These are phyloP conservation scores for Lepus europaeus DNA, from an alignment of 2,113 vertebrate genomes.

Conservation along the genomic window DNA sequence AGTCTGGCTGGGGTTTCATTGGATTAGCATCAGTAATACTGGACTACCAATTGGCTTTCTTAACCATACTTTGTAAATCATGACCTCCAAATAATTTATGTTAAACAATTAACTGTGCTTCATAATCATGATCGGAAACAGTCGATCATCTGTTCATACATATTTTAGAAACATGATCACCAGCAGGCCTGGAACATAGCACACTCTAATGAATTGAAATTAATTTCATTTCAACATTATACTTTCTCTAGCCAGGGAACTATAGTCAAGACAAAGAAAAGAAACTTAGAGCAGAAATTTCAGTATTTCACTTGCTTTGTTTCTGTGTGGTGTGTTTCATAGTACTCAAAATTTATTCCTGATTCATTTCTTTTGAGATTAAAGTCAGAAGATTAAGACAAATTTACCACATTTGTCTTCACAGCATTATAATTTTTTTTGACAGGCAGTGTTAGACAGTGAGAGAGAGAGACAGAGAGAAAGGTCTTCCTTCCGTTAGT, in stretches of 20 bases:
- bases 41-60: not conserved
- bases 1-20: not conserved
- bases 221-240: not conserved
- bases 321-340: not conserved
- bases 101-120: not conserved
- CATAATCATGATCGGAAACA: constrained; percentile 28
- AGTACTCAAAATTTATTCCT: constrained; percentile 14
- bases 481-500: too few species aligned
- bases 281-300: not conserved
- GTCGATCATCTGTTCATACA: not conserved
- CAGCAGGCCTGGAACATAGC: not conserved
- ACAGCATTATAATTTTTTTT: not conserved
- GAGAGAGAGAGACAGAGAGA: too few species aligned
- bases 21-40: not conserved
- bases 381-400: not conserved
- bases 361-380: constrained; percentile 13
- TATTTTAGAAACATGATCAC: not conserved
- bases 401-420: not conserved
- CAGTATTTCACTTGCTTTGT: not conserved
- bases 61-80: constrained; percentile 8
- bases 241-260: not conserved
- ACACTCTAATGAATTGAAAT: not conserved
- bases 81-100: not conserved
- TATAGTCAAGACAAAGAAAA: not conserved
- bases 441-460: too few species aligned